Base-by-base conservation (phyloP, 2,888 invertebrate species). In the Mythimna loreyi region DNA sequence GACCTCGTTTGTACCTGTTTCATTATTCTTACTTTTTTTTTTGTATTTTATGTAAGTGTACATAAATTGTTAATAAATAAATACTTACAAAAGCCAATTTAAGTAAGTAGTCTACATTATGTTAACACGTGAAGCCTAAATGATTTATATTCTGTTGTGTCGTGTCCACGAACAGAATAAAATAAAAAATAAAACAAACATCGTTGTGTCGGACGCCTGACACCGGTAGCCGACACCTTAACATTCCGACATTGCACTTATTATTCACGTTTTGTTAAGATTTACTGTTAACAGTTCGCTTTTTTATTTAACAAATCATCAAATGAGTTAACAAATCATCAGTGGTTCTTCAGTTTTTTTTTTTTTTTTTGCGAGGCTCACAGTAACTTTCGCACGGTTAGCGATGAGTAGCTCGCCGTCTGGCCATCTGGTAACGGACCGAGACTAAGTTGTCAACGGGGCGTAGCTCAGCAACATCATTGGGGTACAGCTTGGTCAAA, bases 171-270 rank as follows among this genome's bases (percentile, higher is more conserved):
- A 80, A 80, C 78, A 81, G 77, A 85, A 86, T 82, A 40, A 82
- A 85, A 86, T 81, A 40, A 81, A 87, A 85, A 87, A 86, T 77
- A 86, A 87, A 87, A 84, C 80, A 87, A 86, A 85, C 83, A 80
- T 67, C 36, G 75, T 64, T 69, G 67, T 59, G 74, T 83, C 73
- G 75, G 80, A 64, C 65, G 70, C 45, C 66, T 57, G 62, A 76
- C 72, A 73, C 64, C 77, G 55, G 79, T 73, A 68, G 72, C 72
- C 25, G 67, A 62, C 74, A 62, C 60, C 64, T 43, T 52, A 45
- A 59, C 36, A 49, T 30, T 16, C 60, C 57, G 47, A 67, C n/a
- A 67, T 60, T 58, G 52, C 56, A 71, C 30, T 74, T 80, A 70
- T 68, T 74, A 72, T 72, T 65, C 65, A 67, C 40, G 47, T 68